Conservation (phyloP, 2,113 vertebrate genomes). For the Marmota flaviventris region DNA sequence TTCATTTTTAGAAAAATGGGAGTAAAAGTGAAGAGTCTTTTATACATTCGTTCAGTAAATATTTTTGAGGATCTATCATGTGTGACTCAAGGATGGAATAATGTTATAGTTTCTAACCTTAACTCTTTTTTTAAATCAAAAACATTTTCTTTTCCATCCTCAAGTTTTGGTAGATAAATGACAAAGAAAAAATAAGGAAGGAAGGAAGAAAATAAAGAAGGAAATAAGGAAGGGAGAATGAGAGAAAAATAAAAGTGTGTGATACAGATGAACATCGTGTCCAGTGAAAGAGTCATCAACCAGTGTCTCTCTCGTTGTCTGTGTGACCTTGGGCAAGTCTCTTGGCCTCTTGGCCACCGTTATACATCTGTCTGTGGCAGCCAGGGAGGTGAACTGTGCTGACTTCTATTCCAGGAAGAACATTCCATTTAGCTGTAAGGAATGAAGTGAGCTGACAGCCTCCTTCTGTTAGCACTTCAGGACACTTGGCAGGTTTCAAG, state of each 20-base stretch:
- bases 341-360: background rate
- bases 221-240: too few relatives aligned
- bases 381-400: background rate
- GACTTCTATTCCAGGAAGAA: slow-evolving; percentile 13
- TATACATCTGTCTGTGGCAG: background rate
- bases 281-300: background rate
- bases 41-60: background rate
- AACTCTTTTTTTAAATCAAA: background rate
- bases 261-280: background rate
- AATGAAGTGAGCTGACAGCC: background rate
- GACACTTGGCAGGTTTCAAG: background rate
- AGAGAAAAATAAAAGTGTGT: background rate
- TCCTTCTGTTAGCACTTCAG: background rate
- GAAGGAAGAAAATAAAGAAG: background rate
- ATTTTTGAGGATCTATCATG: background rate
- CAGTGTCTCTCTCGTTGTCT: background rate
- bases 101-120: background rate
- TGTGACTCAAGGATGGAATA: background rate
- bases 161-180: background rate
- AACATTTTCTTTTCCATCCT: background rate
- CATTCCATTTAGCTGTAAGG: background rate
- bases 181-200: background rate
- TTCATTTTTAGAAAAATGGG: background rate
- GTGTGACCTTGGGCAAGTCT: background rate
- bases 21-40: background rate